A percentile compares a stretch with the other conserved stretches of the same genome.
Evolutionary conservation across 2,113 vertebrate species (phyloP).

Genomic region (Cephalopholis sonnerati): DNA sequence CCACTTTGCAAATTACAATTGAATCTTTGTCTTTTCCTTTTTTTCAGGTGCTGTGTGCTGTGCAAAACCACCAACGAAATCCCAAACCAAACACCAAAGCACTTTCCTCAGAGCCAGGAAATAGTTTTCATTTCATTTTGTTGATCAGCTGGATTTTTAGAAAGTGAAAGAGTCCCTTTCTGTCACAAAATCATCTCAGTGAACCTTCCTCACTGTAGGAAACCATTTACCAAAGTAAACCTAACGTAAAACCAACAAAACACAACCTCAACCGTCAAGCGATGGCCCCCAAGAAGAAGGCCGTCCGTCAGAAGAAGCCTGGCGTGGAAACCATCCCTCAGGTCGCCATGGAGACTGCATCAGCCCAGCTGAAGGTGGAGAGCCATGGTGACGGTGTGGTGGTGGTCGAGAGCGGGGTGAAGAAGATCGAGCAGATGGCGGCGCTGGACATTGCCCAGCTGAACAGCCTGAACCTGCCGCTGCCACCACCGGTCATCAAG

Average conservation of each 20-base stretch:
- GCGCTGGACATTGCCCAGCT: constrained; percentile 86
- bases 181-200: constrained; percentile 4
- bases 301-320: constrained; percentile 80
- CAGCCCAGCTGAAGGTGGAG: constrained; percentile 61
- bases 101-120: neutral
- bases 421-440: constrained; percentile 85
- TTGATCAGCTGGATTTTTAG: constrained; percentile 22
- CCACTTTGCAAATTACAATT: neutral
- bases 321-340: constrained; percentile 61
- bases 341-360: constrained; percentile 47
- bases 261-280: neutral
- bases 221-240: neutral
- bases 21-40: neutral
- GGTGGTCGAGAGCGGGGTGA: constrained; percentile 75
- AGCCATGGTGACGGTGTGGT: constrained; percentile 69
- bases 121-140: neutral
- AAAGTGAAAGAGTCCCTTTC: constrained; percentile 24
- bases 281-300: constrained; percentile 90
- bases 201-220: neutral
- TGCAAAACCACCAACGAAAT: constrained; percentile 45
- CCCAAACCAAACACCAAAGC: constrained; percentile 7
- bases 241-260: neutral
- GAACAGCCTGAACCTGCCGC: constrained; percentile 83
- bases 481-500: constrained; percentile 81
- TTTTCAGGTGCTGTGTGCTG: constrained; percentile 78